Conservation (phyloP, 2,797 vertebrate species). For the Enteromius argenteus region DNA sequence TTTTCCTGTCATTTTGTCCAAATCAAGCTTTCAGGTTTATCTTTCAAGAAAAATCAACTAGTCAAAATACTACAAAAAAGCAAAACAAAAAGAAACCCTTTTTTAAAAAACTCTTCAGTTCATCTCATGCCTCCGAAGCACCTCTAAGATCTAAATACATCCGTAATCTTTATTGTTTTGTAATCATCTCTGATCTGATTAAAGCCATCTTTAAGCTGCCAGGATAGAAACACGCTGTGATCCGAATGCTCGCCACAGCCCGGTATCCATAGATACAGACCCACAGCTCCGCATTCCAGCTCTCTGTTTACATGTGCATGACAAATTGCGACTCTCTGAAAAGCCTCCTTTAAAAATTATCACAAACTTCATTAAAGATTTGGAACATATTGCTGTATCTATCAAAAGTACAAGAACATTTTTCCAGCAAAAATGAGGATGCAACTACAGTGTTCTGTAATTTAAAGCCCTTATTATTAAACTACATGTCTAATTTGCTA, state of each 20-base stretch:
- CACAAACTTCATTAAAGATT: conserved; percentile 18
- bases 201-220: conserved; percentile 44
- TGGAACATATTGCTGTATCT: not conserved
- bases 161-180: conserved; percentile 46
- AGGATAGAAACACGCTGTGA: conserved; percentile 32
- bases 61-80: not conserved
- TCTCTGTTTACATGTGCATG: conserved; percentile 40
- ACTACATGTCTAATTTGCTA: conserved; percentile 24
- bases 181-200: conserved; percentile 54
- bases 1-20: not conserved
- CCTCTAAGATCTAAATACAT: conserved; percentile 38
- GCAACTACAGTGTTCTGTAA: not conserved
- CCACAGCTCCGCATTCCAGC: conserved; percentile 1
- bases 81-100: not conserved
- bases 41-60: not conserved
- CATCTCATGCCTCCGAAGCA: not conserved
- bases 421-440: not conserved
- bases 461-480: conserved; percentile 22
- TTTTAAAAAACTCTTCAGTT: conserved; percentile 12
- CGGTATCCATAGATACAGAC: conserved; percentile 52
- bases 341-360: conserved; percentile 18
- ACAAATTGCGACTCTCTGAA: conserved; percentile 27
- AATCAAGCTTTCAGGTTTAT: conserved; percentile 7
- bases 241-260: conserved; percentile 16
- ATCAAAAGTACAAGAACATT: conserved; percentile 10